Percentiles rank a stretch among this genome's conserved stretches.
phyloP scores from a whole-genome alignment of 2,888 invertebrate species.

The Sarcophaga variegata region DNA sequence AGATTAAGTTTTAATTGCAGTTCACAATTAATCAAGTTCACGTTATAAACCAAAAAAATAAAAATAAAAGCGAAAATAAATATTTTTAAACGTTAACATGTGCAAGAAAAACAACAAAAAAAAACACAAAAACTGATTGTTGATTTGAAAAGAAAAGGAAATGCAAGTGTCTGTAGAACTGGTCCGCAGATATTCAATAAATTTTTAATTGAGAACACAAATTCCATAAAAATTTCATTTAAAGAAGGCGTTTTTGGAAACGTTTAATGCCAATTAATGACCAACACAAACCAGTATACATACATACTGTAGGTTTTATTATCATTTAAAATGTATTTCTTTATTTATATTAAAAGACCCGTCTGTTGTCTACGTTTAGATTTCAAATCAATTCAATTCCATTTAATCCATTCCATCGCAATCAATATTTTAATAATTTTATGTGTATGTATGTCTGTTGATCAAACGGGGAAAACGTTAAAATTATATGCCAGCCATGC shows the following conservation, averaged over 20 bases:
- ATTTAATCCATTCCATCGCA: neutral
- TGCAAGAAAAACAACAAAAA: conserved; percentile 4
- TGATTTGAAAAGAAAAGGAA: conserved; percentile 17
- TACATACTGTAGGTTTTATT: neutral
- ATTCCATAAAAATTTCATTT: neutral
- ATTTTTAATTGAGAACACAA: neutral
- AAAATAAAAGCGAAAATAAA: neutral
- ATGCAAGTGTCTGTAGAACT: neutral
- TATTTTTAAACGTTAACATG: conserved; percentile 7
- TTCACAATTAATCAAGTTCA: conserved; percentile 62
- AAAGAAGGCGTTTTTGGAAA: conserved; percentile 32
- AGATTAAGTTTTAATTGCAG: conserved; percentile 65
- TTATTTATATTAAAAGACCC: too few species aligned
- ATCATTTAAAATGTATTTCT: neutral
- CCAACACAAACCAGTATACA: neutral
- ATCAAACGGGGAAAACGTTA: conserved; percentile 25
- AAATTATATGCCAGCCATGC: conserved; percentile 45
- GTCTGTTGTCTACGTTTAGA: neutral
- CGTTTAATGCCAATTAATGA: neutral
- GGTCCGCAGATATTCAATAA: conserved; percentile 1
- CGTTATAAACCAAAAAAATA: neutral
- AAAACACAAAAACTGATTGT: neutral
- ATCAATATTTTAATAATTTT: conserved; percentile 23
- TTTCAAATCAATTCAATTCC: neutral
- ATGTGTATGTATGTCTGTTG: neutral